Percentiles rank a stretch among this genome's conserved stretches.
These are phyloP conservation scores for Pristionchus mayeri DNA, from an alignment of 2,888 invertebrate genomes.

Conservation along the genomic window DNA sequence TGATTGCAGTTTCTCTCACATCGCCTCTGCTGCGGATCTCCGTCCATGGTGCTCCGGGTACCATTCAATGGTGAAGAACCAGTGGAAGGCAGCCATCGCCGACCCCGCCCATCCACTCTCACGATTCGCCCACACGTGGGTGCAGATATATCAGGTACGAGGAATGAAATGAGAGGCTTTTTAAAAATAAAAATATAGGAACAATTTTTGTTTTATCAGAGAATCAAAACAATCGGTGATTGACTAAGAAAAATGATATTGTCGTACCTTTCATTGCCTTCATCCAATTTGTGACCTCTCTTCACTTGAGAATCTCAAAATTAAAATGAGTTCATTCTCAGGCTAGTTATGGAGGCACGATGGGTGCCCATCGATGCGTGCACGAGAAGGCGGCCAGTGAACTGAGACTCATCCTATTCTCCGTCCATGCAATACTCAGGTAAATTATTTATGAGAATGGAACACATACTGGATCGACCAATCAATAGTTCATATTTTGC, in stretches of 20 bases:
- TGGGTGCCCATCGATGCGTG: slow-evolving; percentile 40
- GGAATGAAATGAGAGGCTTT: too few relatives aligned
- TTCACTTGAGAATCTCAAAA: too few relatives aligned
- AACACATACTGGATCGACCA: too few relatives aligned
- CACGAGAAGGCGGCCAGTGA: slow-evolving; percentile 41
- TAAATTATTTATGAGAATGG: background rate
- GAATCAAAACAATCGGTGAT: too few relatives aligned
- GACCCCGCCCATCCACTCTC: slow-evolving; percentile 31
- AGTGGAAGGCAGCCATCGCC: background rate
- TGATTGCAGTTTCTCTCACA: slow-evolving; percentile 19
- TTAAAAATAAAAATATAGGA: too few relatives aligned
- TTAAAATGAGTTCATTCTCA: too few relatives aligned
- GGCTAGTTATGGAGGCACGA: slow-evolving; percentile 8
- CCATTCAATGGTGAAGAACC: background rate
- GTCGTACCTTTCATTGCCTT: too few relatives aligned
- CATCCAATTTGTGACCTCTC: too few relatives aligned
- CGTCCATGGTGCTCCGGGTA: slow-evolving; percentile 38
- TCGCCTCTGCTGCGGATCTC: slow-evolving; percentile 11
- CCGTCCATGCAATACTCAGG: background rate
- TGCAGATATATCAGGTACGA: slow-evolving; percentile 32
- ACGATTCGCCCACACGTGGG: slow-evolving; percentile 9
- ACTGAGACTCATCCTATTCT: background rate
- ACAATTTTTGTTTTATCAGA: too few relatives aligned
- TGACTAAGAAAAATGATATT: too few relatives aligned
- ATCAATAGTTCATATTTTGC: too few relatives aligned